Evolutionary conservation across 2,113 vertebrate species (phyloP).

Genomic region (Monarcha castaneiventris): DNA sequence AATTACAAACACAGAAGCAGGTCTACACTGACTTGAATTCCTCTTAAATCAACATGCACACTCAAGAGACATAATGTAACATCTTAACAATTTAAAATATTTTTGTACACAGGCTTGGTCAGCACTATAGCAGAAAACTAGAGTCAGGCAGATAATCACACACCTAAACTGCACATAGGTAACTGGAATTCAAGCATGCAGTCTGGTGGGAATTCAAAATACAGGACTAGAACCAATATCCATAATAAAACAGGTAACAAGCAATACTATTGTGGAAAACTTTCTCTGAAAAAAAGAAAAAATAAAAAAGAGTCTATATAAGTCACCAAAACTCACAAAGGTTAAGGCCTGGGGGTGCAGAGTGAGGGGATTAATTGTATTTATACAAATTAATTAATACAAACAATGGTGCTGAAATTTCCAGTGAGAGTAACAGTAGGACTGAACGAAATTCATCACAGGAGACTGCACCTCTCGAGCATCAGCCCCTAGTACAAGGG

Average conservation of each 20-base stretch:
- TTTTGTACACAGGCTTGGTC: neutral
- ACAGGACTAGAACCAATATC: neutral
- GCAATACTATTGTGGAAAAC: neutral
- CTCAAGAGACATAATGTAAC: neutral
- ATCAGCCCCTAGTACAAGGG: neutral
- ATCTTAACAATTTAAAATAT: neutral
- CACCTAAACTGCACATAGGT: neutral
- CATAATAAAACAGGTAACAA: neutral
- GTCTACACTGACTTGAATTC: neutral
- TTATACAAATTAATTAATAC: neutral
- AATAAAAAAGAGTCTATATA: neutral
- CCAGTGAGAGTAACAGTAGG: neutral
- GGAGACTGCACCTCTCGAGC: neutral
- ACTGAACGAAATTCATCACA: neutral
- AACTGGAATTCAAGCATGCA: neutral
- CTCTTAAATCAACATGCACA: neutral
- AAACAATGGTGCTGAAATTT: neutral
- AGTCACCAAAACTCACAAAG: neutral
- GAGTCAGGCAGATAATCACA: neutral
- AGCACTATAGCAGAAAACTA: neutral
- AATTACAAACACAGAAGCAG: conserved; percentile 14
- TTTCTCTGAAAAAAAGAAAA: neutral
- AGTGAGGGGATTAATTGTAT: neutral
- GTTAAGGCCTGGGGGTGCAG: neutral
- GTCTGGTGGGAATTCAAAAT: neutral